A percentile compares a stretch with the other conserved stretches of the same genome.
These are phyloP conservation scores for Odontothrips loti DNA, from an alignment of 2,888 invertebrate species.

Conservation along the genomic window DNA sequence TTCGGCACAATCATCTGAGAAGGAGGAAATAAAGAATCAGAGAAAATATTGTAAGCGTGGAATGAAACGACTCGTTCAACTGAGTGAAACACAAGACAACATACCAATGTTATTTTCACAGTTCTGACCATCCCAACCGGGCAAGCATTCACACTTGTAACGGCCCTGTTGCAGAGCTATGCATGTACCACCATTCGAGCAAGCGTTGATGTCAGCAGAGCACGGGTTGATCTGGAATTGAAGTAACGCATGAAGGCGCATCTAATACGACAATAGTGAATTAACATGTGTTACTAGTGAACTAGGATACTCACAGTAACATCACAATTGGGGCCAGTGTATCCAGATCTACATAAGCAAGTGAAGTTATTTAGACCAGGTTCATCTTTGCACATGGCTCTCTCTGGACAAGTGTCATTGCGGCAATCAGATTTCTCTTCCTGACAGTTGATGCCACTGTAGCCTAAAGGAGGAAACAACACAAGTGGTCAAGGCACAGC, in stretches of 20 bases:
- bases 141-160: constrained; percentile 90
- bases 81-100: not conserved
- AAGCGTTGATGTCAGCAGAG: constrained; percentile 83
- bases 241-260: constrained; percentile 34
- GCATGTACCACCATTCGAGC: constrained; percentile 85
- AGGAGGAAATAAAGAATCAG: too few species aligned
- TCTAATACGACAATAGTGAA: not conserved
- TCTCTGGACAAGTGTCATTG: constrained; percentile 87
- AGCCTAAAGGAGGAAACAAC: constrained; percentile 51
- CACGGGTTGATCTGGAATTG: constrained; percentile 77
- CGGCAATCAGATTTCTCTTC: constrained; percentile 85
- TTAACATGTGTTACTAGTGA: not conserved
- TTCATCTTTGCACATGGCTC: constrained; percentile 96
- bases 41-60: too few species aligned
- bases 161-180: constrained; percentile 85
- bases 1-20: constrained; percentile 80
- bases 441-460: constrained; percentile 91
- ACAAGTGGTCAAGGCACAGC: too few species aligned
- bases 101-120: constrained; percentile 76
- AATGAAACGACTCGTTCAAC: constrained; percentile 24
- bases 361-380: constrained; percentile 84
- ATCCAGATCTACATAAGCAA: constrained; percentile 90
- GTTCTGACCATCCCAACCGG: constrained; percentile 95
- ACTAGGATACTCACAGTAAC: constrained; percentile 64
- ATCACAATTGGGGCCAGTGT: constrained; percentile 88